Conservation (phyloP, 2,888 invertebrate species). For the Drosophila kuntzei region DNA sequence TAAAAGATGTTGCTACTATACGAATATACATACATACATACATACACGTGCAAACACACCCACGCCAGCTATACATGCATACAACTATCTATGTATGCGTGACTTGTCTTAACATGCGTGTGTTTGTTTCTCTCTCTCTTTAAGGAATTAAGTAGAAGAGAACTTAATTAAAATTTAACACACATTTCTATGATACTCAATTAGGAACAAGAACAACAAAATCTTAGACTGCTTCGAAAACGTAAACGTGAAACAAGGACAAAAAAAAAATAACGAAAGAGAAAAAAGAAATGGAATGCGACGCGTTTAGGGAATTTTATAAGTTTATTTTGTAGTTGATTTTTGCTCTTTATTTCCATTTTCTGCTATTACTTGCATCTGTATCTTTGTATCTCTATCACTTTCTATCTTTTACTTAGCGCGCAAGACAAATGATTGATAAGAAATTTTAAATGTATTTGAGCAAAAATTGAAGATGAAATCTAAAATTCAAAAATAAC, state of each 20-base stretch:
- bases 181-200: slow-evolving; percentile 66
- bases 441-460: slow-evolving; percentile 22
- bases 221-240: slow-evolving; percentile 83
- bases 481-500: too few relatives aligned
- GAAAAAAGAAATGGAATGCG: slow-evolving; percentile 63
- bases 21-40: slow-evolving; percentile 57
- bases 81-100: slow-evolving; percentile 16
- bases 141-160: slow-evolving; percentile 46
- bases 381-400: slow-evolving; percentile 36
- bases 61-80: not conserved
- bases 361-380: slow-evolving; percentile 14
- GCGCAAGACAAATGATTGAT: slow-evolving; percentile 58
- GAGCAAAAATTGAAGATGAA: slow-evolving; percentile 24
- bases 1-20: slow-evolving; percentile 55
- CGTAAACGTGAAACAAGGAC: slow-evolving; percentile 68
- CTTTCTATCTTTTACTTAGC: slow-evolving; percentile 39
- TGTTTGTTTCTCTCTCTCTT: slow-evolving; percentile 41
- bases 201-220: slow-evolving; percentile 69
- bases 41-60: slow-evolving; percentile 25
- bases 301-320: slow-evolving; percentile 85
- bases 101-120: slow-evolving; percentile 18
- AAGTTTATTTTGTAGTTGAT: slow-evolving; percentile 44
- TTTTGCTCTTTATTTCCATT: slow-evolving; percentile 5
- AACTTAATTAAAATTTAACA: slow-evolving; percentile 61
- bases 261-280: slow-evolving; percentile 36